A percentile compares a stretch with the other conserved stretches of the same genome.
Evolutionary conservation across 2,797 vertebrate species (phyloP).

Genomic region (Catostomus latipinnis): DNA sequence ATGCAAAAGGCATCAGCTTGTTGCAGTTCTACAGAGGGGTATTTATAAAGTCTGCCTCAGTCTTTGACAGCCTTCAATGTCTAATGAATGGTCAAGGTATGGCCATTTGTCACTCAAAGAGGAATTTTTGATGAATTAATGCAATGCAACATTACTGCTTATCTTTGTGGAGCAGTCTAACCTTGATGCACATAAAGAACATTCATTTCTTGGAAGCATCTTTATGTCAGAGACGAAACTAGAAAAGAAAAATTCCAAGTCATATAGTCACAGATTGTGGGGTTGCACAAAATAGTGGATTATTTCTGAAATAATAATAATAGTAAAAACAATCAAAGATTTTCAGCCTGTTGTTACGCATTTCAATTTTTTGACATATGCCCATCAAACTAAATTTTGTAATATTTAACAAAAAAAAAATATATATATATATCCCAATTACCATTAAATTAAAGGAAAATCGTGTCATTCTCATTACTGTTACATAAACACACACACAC

Average conservation of each 20-base stretch:
- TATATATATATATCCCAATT: too few species aligned
- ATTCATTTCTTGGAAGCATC: neutral
- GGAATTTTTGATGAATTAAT: neutral
- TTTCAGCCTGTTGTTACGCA: too few species aligned
- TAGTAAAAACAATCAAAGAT: too few species aligned
- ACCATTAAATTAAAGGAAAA: too few species aligned
- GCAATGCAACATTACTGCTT: neutral
- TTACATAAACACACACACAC: too few species aligned
- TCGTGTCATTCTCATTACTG: too few species aligned
- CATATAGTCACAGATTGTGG: too few species aligned
- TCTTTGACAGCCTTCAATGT: neutral
- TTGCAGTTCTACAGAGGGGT: constrained; percentile 14
- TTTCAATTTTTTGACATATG: too few species aligned
- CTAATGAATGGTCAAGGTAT: neutral
- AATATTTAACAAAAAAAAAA: neutral
- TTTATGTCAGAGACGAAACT: neutral
- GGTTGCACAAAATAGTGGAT: too few species aligned
- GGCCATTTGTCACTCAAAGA: neutral
- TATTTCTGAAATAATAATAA: too few species aligned
- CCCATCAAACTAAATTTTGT: too few species aligned
- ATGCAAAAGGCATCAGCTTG: constrained; percentile 33
- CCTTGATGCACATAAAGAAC: neutral
- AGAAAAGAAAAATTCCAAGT: too few species aligned
- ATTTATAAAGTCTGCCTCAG: constrained; percentile 16
- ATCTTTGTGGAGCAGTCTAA: neutral